These are phyloP conservation scores for Hypomecis atomaria DNA, from an alignment of 2,888 invertebrate genomes.

Conservation along the genomic window DNA sequence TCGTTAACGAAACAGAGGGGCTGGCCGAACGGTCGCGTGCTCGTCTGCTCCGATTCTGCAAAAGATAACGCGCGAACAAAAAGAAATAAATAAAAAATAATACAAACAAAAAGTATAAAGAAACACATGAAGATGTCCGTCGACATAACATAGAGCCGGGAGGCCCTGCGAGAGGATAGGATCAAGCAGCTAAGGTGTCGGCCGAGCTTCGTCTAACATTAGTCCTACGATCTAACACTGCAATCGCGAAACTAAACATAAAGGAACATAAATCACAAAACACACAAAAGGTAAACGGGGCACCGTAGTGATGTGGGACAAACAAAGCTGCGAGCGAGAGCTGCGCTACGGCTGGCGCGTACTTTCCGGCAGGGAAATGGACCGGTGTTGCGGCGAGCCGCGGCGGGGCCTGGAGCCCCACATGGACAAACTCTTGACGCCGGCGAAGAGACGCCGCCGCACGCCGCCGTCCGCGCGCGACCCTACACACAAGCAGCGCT, in stretches of 20 bases:
- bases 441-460: conserved; percentile 91
- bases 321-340: conserved; percentile 79
- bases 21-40: conserved; percentile 90
- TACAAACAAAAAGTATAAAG: conserved; percentile 52
- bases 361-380: conserved; percentile 95
- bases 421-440: conserved; percentile 91
- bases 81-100: conserved; percentile 69
- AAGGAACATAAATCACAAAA: conserved; percentile 68
- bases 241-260: conserved; percentile 72
- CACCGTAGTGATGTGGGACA: conserved; percentile 75
- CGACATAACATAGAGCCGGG: conserved; percentile 24
- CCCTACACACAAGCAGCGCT: conserved; percentile 81
- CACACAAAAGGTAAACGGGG: conserved; percentile 77
- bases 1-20: conserved; percentile 89
- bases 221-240: conserved; percentile 78
- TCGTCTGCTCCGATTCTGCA: conserved; percentile 83
- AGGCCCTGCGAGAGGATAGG: conserved; percentile 66
- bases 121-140: conserved; percentile 41
- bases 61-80: conserved; percentile 62
- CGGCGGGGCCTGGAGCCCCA: conserved; percentile 88
- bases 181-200: conserved; percentile 76
- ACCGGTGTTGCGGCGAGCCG: conserved; percentile 90
- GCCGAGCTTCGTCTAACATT: conserved; percentile 75
- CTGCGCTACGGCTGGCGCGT: conserved; percentile 83
- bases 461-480: conserved; percentile 86